Conservation (phyloP, 2,113 vertebrate genomes). For the Tor tambroides region DNA sequence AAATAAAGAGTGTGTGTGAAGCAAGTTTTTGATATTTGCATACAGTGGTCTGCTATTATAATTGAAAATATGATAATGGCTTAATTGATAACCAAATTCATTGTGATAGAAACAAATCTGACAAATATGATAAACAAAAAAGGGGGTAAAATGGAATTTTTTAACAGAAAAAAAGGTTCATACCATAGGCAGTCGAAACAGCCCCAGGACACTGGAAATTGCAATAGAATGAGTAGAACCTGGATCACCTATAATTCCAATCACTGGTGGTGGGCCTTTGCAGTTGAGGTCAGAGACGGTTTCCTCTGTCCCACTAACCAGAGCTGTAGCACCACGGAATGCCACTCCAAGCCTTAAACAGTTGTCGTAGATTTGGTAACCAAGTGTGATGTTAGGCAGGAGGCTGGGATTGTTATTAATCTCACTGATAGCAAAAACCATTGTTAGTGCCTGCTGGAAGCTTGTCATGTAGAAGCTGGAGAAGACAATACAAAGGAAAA, state of each 20-base stretch:
- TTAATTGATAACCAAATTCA: background rate
- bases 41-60: background rate
- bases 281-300: background rate
- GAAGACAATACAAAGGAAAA: background rate
- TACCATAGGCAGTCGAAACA: slow-evolving; percentile 70
- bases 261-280: background rate
- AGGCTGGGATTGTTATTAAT: background rate
- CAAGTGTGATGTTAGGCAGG: background rate
- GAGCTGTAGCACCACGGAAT: slow-evolving; percentile 1
- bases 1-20: background rate
- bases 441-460: background rate
- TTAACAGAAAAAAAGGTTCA: background rate
- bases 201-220: slow-evolving; percentile 59
- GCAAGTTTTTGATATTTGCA: background rate
- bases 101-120: background rate
- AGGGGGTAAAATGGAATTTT: background rate
- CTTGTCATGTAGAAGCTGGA: slow-evolving; percentile 1
- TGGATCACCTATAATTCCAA: slow-evolving; percentile 12
- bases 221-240: slow-evolving; percentile 1
- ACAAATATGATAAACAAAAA: background rate
- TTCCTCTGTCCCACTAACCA: background rate
- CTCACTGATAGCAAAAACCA: background rate
- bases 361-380: background rate
- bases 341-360: background rate
- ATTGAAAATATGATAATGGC: background rate